Evolutionary conservation across 53 echinoderm and acorn worm genomes (phyloP), one percentile per base, ranked within the genome.

Genomic region (Stichopus horrens): DNA sequence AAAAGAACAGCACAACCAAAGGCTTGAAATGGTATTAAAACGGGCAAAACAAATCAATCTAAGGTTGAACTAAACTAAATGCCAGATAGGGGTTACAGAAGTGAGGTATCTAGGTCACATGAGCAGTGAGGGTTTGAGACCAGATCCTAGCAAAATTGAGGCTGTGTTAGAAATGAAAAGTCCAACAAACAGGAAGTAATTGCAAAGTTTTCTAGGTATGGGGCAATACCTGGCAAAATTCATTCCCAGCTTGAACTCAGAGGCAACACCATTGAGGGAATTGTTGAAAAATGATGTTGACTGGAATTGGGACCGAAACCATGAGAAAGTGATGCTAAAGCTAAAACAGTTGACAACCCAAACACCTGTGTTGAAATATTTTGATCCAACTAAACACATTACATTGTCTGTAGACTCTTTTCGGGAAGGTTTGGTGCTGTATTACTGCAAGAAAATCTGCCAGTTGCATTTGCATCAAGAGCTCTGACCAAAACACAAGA

Each of bases 391-490:
- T 5, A 78, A 78, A 9, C 53, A 0, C 0, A 13, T 52, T 1
- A 78, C 6, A 53, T 1, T 78, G 4, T 78, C 78, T 8, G 78
- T 52, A 5, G 55, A 78, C 16, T 11, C 68, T 57, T 84, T 83
- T 0, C 75, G 74, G 52, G 37, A 73, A 8, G 90, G 90, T 4
- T 53, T 79, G 86, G 90, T 0, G 86, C 90, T 2, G 86, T 86
- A 4, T 66, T 87, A 3, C 54, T 86, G 4, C 87, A 90, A 55
- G 37, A 90, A 22, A 78, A 68, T 5, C 66, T 65, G 20, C 90
- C 78, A 53, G 18, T 90, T 4, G 79, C 77, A 0, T 90, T 77
- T 90, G 86, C 90, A 2, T 90, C 86, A 22, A 77, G 68, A 55
- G 55, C 90, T 7, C 78, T 90, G 18, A 90, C 86, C 7, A 18